Evolutionary conservation across 1,140 invertebrate genomes (phyloP).

Genomic region (Polypedilum pembai): DNA sequence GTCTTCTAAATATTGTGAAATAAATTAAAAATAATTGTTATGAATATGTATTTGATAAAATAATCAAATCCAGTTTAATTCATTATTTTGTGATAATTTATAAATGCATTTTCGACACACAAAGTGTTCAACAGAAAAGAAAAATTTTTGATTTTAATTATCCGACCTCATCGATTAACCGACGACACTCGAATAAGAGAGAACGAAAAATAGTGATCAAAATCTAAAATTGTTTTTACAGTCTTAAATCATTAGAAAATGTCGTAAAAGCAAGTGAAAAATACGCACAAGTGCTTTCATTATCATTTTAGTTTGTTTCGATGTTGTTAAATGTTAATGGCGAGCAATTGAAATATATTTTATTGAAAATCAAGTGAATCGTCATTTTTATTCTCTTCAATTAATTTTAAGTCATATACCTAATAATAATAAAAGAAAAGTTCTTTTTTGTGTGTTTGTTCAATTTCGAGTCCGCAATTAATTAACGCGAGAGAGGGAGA

Average conservation of each 20-base stretch:
- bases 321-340: not conserved
- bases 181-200: not conserved
- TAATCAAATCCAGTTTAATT: no score
- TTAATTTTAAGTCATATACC: not conserved
- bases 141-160: not conserved
- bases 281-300: constrained; percentile 5
- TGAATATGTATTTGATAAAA: no score
- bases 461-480: not conserved
- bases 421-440: not conserved
- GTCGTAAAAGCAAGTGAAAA: not conserved
- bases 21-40: no score
- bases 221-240: not conserved
- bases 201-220: not conserved
- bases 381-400: not conserved
- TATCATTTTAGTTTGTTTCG: constrained; percentile 13
- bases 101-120: no score
- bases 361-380: not conserved
- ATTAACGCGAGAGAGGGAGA: not conserved
- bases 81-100: no score
- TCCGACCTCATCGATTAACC: not conserved
- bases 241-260: constrained; percentile 8
- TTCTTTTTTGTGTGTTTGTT: not conserved
- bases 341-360: not conserved
- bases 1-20: no score
- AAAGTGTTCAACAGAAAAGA: no score